Base-by-base conservation (phyloP, 2,888 invertebrate species). In the Stenolophus ochropezus region DNA sequence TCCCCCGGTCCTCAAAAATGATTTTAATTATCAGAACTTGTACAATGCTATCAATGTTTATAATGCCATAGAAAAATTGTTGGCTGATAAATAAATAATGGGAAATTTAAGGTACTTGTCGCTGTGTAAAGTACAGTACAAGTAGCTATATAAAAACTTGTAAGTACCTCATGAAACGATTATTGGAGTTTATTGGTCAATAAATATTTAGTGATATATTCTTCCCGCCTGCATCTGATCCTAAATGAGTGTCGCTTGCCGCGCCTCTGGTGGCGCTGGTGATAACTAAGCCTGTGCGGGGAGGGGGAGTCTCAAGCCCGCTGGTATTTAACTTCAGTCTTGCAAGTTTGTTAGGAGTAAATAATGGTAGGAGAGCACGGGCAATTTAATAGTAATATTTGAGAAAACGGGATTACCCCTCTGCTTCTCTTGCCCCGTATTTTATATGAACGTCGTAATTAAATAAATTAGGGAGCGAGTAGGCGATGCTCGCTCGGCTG, bases 241-340 rank as follows among this genome's bases (percentile, higher is more conserved):
- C 61, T 25, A 23, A 61, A 61, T 61, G 23, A 23, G 23, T 25
- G 4, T 23, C 23, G 11, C 5, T n/a, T 61, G n/a, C 23, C 14
- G n/a, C 61, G 23, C 61, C 25, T 5, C n/a, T 61, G 61, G 47
- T 23, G 73, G 47, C 23, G 61, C 18, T 23, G 73, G 20, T 47
- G 47, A 71, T 71, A 71, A 71, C 47, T 71, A 71, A 71, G 33
- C 33, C 42, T 21, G 4, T 25, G 23, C 11, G 14, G 18, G 33
- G 33, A 18, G 18, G 18, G 11, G 21, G 20, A 21, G 18, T 21
- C 56, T 33, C 71, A 33, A 69, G 69, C 71, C 71, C 14, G 21
- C 11, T 23, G 84, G 84, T 85, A 85, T 85, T 85, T 84, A 85
- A 85, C 85, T 85, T 84, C 83, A 83, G 84, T 85, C 85, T 85